Conservation (phyloP, 2,888 invertebrate genomes). For the Neoascia interrupta region DNA sequence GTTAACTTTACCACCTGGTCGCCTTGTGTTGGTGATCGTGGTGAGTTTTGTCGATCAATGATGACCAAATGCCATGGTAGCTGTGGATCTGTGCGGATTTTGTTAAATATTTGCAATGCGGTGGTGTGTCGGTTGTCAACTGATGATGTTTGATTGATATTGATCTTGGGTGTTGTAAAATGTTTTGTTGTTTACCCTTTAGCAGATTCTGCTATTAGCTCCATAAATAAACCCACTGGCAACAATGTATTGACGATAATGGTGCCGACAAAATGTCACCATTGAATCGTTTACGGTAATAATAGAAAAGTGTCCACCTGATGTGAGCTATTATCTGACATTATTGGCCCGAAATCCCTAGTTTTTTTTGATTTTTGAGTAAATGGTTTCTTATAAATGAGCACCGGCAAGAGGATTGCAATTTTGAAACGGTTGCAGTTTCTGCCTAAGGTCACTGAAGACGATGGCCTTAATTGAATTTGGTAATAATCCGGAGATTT, state of each 20-base stretch:
- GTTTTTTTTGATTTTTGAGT: not conserved
- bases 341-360: slow-evolving; percentile 16
- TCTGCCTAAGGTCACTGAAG: slow-evolving; percentile 14
- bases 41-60: slow-evolving; percentile 22
- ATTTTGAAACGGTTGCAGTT: slow-evolving; percentile 36
- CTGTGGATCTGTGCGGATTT: slow-evolving; percentile 30
- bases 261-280: slow-evolving; percentile 4
- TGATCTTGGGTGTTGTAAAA: slow-evolving; percentile 61
- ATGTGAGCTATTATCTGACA: slow-evolving; percentile 1
- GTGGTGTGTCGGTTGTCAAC: slow-evolving; percentile 31
- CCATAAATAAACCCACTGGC: slow-evolving; percentile 42
- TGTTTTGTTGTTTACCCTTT: slow-evolving; percentile 36
- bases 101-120: slow-evolving; percentile 57
- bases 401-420: not conserved
- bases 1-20: too few species aligned
- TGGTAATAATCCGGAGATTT: too few species aligned
- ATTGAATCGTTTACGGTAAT: slow-evolving; percentile 35
- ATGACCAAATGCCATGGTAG: slow-evolving; percentile 41
- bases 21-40: slow-evolving; percentile 24
- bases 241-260: too few species aligned
- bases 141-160: slow-evolving; percentile 45
- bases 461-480: slow-evolving; percentile 25
- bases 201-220: slow-evolving; percentile 22
- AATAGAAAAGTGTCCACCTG: not conserved
- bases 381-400: too few species aligned